Evolutionary conservation across 2,113 vertebrate species (phyloP), one percentile per base, ranked within the genome.

Genomic region (Crypturellus undulatus): DNA sequence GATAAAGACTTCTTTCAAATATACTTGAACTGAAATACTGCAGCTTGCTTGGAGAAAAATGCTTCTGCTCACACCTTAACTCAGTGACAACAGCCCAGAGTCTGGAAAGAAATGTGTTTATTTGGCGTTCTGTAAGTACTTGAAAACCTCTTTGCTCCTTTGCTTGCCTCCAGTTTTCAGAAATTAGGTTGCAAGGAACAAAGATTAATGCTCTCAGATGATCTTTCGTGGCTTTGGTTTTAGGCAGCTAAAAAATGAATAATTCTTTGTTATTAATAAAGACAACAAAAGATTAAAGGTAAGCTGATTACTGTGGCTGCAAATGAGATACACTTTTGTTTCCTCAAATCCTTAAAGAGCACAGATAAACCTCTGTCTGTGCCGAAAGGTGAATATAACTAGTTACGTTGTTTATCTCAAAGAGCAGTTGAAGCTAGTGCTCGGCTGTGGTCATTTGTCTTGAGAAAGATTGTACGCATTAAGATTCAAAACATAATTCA

Each of bases 251-350:
- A 92, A 77, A 94, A 94, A 87, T 9, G 3, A 90, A 73, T 86
- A 90, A 91, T 89, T 93, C 77, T 92, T 96, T 81, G 9, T 82
- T 93, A 94, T 96, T 96, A 92, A 81, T 87, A 78, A 93, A 79
- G 59, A 80, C 94, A 94, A 96, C 81, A 86, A 92, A 68, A 93
- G 87, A 89, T 84, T 96, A 95, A 91, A 96, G 30, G 38, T 95
- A 96, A 96, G 84, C 67, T 97, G 91, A 96, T 95, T 95, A 96
- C 32, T 59, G 36, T 51, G 60, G 52, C 79, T 92, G 73, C 54
- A 96, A 96, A 93, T 88, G 42, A 94, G 91, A 94, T 84, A 52
- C 38, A 47, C 47, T 91, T 92, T 62, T 85, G 16, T 79, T 91
- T 82, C 58, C 71, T 40, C 42, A 95, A 86, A 59, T 73, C 90